Evolutionary conservation across 2,113 vertebrate genomes (phyloP), one percentile per base, ranked within the genome.

Genomic region (Centropus bengalensis): DNA sequence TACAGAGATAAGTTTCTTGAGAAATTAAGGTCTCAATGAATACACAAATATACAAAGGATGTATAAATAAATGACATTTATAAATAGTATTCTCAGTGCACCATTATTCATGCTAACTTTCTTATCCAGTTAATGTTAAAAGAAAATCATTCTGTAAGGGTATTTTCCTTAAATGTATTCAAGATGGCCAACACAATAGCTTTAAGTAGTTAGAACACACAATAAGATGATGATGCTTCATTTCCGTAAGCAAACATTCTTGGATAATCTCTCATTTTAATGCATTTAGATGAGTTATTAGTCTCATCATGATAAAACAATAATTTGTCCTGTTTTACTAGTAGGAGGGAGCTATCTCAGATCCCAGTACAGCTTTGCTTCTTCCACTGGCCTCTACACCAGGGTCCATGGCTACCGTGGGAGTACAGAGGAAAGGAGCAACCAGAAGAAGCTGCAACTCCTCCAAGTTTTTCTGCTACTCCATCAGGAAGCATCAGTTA

Each of bases 11-110:
- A 88, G 44, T 88, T 89, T 55, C 76, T 90, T 96, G 90, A 91
- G 91, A 96, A 95, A 79, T 81, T 71, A 86, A 70, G 21, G 19
- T 91, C 64, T 95, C 87, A 94, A 70, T 93, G 91, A 93, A 89
- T 63, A 70, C 56, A 93, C 42, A 95, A 86, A 94, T 94, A 95
- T 88, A 95, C 93, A 96, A 94, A 95, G 89, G 79, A 88, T 88
- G 36, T 78, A 86, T 87, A 96, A 96, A 96, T 93, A 95, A 91
- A 93, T 85, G 4, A 56, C 49, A 73, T 94, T 78, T 95, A 93
- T 93, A 96, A 97, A 96, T 90, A 96, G 88, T 30, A 52, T n/a
- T 28, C 52, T 87, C 59, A 69, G 47, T 32, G 36, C 64, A 64
- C 68, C 1, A 1, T 83, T 96, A 93, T 59, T 89, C 59, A 19